Evolutionary conservation across 2,888 invertebrate genomes (phyloP), one percentile per base, ranked within the genome.

Genomic region (Herminia tarsipennalis): DNA sequence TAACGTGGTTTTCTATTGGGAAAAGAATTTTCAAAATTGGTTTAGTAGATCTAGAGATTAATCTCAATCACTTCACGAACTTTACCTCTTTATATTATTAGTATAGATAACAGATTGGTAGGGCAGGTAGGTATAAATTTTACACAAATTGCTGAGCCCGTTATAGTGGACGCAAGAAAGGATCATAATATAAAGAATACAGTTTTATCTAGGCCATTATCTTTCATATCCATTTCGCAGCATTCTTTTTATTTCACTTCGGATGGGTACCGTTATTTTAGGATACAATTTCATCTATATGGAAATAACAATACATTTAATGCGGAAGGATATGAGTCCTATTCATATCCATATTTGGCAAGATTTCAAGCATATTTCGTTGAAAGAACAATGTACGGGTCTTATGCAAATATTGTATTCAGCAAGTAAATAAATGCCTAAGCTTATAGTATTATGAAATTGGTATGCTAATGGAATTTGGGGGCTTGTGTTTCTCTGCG

Each of bases 291-390:
- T 49, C 54, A 46, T 65, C 35, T 49, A 49, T 63, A 65, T 57
- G 66, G 48, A 65, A 65, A 63, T 61, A 54, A 48, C 39, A 61
- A 60, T 63, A 64, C 48, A 55, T 51, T 43, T 48, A 64, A 50
- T 47, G 42, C 37, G 29, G 33, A 32, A 35, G 56, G 51, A 55
- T 65, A 52, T 47, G 49, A 52, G 42, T 37, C 37, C 40, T 36
- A 56, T 55, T 59, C 46, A 44, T 56, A 36, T 51, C 47, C 46
- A 49, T 54, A 55, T 68, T 68, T 66, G 69, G 69, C 69, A 45
- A 37, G 25, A 35, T 41, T 48, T 53, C 63, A 68, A 51, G 33
- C 43, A 41, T 22, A 33, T 32, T 44, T 44, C 41, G 37, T 24
- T 35, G 12, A 20, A 27, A 18, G 13, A 45, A 42, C 41, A 60